Conservation (phyloP, 2,888 invertebrate genomes). For the Aspidiotus rigidus region DNA sequence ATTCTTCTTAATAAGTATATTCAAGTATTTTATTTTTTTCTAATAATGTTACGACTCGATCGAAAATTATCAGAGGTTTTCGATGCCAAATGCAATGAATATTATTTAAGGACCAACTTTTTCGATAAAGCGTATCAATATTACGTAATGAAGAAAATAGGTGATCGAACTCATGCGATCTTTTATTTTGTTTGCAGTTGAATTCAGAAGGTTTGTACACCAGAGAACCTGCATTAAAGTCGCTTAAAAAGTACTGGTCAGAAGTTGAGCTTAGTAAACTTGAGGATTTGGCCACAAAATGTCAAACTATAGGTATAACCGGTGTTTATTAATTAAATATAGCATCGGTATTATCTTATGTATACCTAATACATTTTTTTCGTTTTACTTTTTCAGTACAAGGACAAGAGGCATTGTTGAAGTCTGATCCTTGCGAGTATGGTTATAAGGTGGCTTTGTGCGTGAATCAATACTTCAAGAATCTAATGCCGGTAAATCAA, state of each 20-base stretch:
- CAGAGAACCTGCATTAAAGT: not conserved
- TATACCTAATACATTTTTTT: not conserved
- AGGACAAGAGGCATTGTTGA: not conserved
- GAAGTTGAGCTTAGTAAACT: not conserved
- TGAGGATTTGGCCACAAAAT: not conserved
- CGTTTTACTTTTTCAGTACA: not conserved
- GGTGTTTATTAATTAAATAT: not conserved
- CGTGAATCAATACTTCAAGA: not conserved
- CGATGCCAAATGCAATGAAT: not conserved
- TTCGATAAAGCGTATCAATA: not conserved
- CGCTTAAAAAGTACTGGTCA: not conserved
- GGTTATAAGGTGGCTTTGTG: not conserved
- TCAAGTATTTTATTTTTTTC: not conserved
- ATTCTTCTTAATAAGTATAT: too few species aligned
- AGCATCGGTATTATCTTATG: too few species aligned
- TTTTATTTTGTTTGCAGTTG: not conserved
- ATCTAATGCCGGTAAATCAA: not conserved
- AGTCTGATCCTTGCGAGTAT: not conserved
- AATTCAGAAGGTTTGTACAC: not conserved
- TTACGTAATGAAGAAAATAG: not conserved
- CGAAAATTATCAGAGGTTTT: not conserved
- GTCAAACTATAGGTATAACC: not conserved
- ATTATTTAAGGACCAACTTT: too few species aligned
- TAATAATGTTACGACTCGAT: too few species aligned
- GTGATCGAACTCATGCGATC: too few species aligned